Base-by-base conservation (phyloP, 2,797 vertebrate genomes). In the Buceros bicornis region DNA sequence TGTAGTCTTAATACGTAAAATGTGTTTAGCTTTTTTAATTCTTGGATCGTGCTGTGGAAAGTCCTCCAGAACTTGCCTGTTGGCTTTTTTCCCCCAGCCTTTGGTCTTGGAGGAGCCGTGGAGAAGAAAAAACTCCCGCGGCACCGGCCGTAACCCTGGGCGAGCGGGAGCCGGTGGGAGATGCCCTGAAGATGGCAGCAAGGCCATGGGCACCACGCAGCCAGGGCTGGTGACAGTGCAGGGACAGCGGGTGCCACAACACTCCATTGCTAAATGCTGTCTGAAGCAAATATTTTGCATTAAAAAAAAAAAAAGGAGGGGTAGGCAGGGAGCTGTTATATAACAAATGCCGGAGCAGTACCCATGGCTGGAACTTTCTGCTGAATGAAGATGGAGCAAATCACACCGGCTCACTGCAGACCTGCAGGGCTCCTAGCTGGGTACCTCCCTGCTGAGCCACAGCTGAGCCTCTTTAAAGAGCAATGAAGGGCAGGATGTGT, bases 1-100 rank as follows among this genome's bases (percentile, higher is more conserved):
- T 92, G 88, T 78, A 94, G 90, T 29, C 93, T 92, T 97, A 96
- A 97, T 96, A 89, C 8, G 62, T 93, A 97, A 95, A 95, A 97
- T 92, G 94, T 97, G 96, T 95, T 96, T 51, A 48, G 83, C 58
- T 87, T 82, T 95, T 91, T 76, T 69, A 95, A 90, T 93, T 96
- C 93, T 91, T 97, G 96, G 91, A 95, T 79, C 22, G 5, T 2
- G 65, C 79, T 51, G 76, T 87, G 88, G 95, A 97, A 96, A 97
- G 94, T 64, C 35, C 87, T 91, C 93, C 70, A 92, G 42, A 91
- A 89, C 54, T 94, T 80, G 84, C 87, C 90, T 87, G 86, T 89
- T 97, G 96, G 95, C 95, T 93, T 78, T 92, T 64, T 61, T 82
- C 72, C 95, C 54, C 29, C 25, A 37, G 90, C 93, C 90, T 84